Conservation (phyloP, 2,797 vertebrate genomes). For the Glossophaga mutica region DNA sequence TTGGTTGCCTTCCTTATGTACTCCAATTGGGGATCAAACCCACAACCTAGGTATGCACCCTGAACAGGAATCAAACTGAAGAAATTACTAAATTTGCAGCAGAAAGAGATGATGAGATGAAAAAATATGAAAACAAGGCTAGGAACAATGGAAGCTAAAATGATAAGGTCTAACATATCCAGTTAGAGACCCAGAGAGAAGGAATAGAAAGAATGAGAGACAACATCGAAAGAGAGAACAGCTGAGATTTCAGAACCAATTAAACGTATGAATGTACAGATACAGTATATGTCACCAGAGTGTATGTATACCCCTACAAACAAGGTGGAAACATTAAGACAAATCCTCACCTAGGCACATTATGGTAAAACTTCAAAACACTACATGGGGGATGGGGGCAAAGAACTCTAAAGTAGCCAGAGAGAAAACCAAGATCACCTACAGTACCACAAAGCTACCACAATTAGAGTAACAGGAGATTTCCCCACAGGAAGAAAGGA, state of each 20-base stretch:
- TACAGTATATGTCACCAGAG: not conserved
- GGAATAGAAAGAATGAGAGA: not conserved
- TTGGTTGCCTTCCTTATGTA: not conserved
- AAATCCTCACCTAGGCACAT: not conserved
- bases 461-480: not conserved
- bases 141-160: not conserved
- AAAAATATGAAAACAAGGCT: not conserved
- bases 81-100: not conserved
- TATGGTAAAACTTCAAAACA: not conserved
- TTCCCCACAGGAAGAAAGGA: not conserved
- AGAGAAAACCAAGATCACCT: not conserved
- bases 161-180: not conserved
- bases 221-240: not conserved
- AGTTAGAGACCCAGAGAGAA: not conserved
- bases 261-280: not conserved
- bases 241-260: not conserved
- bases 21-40: not conserved
- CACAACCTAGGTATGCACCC: not conserved
- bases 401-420: not conserved
- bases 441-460: not conserved
- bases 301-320: not conserved
- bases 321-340: not conserved
- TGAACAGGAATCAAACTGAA: not conserved
- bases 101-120: not conserved
- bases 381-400: not conserved